A percentile compares a stretch with the other conserved stretches of the same genome.
Evolutionary conservation across 2,888 invertebrate genomes (phyloP).

Genomic region (Apodemia hepburni): DNA sequence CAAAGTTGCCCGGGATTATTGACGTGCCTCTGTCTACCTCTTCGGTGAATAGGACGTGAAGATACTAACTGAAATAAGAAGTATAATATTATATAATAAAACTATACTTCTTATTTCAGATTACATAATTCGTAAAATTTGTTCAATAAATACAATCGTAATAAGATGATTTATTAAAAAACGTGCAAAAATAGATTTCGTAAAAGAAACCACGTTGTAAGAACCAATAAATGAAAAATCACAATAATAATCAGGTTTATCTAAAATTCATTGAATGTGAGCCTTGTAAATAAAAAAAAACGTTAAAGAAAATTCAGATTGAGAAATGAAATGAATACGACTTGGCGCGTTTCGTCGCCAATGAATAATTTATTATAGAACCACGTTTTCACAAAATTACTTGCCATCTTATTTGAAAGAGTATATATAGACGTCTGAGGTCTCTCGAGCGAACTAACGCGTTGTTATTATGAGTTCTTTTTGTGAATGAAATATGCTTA

Average conservation of each 20-base stretch:
- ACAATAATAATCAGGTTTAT: slow-evolving; percentile 39
- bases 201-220: too few relatives aligned
- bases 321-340: slow-evolving; percentile 79
- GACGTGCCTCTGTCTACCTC: too few relatives aligned
- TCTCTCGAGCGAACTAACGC: slow-evolving; percentile 6
- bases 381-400: slow-evolving; percentile 37
- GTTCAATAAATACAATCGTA: too few relatives aligned
- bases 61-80: too few relatives aligned
- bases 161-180: too few relatives aligned
- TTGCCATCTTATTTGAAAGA: slow-evolving; percentile 70
- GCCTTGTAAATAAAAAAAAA: slow-evolving; percentile 63
- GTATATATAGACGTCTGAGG: slow-evolving; percentile 35
- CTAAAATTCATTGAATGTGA: slow-evolving; percentile 72
- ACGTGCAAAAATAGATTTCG: too few relatives aligned
- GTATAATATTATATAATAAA: too few relatives aligned
- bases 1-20: too few relatives aligned
- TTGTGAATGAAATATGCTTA: slow-evolving; percentile 2
- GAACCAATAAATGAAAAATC: not conserved
- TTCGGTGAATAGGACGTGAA: too few relatives aligned
- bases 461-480: slow-evolving; percentile 9
- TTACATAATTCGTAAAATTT: too few relatives aligned
- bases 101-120: too few relatives aligned
- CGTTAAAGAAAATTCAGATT: slow-evolving; percentile 70
- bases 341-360: slow-evolving; percentile 76
- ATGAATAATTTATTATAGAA: slow-evolving; percentile 79